Evolutionary conservation across 2,888 invertebrate species (phyloP).

Genomic region (Pristionchus mayeri): DNA sequence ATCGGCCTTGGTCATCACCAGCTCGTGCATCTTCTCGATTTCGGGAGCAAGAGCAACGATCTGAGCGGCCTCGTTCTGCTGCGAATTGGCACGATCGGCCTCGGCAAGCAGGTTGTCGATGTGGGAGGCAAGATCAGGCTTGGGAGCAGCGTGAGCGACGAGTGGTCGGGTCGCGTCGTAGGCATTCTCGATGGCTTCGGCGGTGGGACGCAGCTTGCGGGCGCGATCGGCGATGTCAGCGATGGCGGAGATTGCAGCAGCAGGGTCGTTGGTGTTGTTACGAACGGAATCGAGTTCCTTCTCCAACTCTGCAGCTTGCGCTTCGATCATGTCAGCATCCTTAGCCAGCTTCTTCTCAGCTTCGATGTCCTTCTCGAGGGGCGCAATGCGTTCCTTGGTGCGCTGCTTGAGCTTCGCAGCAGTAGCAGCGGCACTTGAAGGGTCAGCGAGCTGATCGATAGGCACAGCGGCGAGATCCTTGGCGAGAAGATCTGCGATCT

Average conservation of each 20-base stretch:
- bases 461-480: slow-evolving; percentile 42
- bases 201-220: slow-evolving; percentile 13
- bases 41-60: slow-evolving; percentile 57
- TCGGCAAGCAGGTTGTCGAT: not conserved
- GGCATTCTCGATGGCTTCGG: not conserved
- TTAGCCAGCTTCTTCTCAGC: slow-evolving; percentile 33
- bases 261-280: not conserved
- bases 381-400: not conserved
- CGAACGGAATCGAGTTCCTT: slow-evolving; percentile 39
- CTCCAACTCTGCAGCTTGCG: slow-evolving; percentile 1
- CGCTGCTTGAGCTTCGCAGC: slow-evolving; percentile 3
- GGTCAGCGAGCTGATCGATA: slow-evolving; percentile 13
- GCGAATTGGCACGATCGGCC: slow-evolving; percentile 55
- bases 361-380: slow-evolving; percentile 48
- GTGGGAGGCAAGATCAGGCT: not conserved
- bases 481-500: not conserved
- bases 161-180: not conserved
- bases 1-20: slow-evolving; percentile 40
- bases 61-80: slow-evolving; percentile 54
- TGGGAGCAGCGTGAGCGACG: not conserved
- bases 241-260: not conserved
- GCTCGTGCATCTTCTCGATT: slow-evolving; percentile 56
- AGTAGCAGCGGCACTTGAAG: not conserved
- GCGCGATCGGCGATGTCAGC: slow-evolving; percentile 16
- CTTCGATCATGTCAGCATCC: slow-evolving; percentile 21